Percentiles rank a stretch among this genome's conserved stretches.
Evolutionary conservation across 2,888 invertebrate species (phyloP).

Genomic region (Siphonodentalium dalli): DNA sequence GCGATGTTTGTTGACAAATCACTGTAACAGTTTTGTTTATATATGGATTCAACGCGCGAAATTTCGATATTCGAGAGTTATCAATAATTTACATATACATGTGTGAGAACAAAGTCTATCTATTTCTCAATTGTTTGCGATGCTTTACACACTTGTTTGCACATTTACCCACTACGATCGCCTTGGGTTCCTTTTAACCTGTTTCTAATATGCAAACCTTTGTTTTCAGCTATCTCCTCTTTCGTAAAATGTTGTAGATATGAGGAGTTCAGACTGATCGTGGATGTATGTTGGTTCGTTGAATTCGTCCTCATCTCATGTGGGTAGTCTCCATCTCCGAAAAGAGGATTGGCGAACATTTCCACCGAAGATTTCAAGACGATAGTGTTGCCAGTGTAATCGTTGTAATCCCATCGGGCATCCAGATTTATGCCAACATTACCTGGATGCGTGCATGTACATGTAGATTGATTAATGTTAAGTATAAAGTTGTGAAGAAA

Average conservation of each 20-base stretch:
- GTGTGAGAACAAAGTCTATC: no score
- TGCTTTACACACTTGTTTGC: no score
- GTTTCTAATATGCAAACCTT: no score
- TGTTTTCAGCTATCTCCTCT: not conserved
- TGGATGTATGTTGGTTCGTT: not conserved
- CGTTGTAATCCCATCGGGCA: slow-evolving; percentile 32
- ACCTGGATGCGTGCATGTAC: slow-evolving; percentile 26
- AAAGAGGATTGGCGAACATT: slow-evolving; percentile 34
- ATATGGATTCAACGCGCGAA: no score
- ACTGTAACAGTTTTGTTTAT: no score
- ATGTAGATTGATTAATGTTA: not conserved
- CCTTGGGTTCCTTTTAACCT: no score
- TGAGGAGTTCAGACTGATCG: no score
- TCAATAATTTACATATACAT: no score
- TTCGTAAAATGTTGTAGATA: not conserved
- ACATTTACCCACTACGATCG: no score
- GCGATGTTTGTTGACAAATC: no score
- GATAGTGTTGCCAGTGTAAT: slow-evolving; percentile 23
- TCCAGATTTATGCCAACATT: slow-evolving; percentile 28
- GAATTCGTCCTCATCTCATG: slow-evolving; percentile 23
- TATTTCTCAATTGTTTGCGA: no score
- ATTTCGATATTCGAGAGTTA: no score
- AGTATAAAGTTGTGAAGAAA: not conserved
- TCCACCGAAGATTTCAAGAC: slow-evolving; percentile 31
- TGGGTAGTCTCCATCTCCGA: slow-evolving; percentile 31